phyloP scores from a whole-genome alignment of 1,140 invertebrate genomes.

The Drosophila miranda region DNA sequence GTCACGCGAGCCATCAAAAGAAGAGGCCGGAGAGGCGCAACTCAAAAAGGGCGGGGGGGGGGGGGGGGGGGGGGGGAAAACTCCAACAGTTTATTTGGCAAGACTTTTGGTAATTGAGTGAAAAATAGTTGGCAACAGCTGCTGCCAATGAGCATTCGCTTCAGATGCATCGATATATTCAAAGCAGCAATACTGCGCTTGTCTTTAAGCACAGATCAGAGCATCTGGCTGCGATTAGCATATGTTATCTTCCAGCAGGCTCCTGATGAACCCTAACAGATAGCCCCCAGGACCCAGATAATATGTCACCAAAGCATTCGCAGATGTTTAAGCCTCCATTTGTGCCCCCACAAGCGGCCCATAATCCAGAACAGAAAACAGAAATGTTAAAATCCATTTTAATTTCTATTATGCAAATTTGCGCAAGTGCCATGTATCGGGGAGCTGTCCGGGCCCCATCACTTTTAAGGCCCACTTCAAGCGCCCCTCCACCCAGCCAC shows the following conservation, averaged over 20 bases:
- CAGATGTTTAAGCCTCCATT: constrained; percentile 12
- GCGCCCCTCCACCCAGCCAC: neutral
- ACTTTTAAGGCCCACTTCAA: constrained; percentile 29
- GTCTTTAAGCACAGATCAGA: no score
- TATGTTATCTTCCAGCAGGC: neutral
- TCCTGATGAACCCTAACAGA: no score
- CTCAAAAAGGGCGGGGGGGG: neutral
- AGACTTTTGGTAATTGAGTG: no score
- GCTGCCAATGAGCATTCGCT: no score
- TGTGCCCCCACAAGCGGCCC: neutral
- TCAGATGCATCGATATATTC: no score
- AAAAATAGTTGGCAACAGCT: no score
- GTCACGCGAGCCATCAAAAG: constrained; percentile 10
- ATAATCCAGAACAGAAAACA: constrained; percentile 45
- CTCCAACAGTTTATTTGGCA: no score
- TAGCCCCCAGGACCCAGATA: neutral
- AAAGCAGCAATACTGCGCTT: no score
- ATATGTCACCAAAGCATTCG: constrained; percentile 17
- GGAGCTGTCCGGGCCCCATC: constrained; percentile 32
- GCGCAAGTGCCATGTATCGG: constrained; percentile 53
- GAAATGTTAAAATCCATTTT: constrained; percentile 72
- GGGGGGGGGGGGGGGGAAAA: neutral
- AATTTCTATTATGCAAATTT: constrained; percentile 79
- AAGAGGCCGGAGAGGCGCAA: neutral
- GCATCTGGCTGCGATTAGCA: neutral